A percentile compares a stretch with the other conserved stretches of the same genome.
phyloP scores from a whole-genome alignment of 2,888 invertebrate genomes.

The Alentia gelatinosa region DNA sequence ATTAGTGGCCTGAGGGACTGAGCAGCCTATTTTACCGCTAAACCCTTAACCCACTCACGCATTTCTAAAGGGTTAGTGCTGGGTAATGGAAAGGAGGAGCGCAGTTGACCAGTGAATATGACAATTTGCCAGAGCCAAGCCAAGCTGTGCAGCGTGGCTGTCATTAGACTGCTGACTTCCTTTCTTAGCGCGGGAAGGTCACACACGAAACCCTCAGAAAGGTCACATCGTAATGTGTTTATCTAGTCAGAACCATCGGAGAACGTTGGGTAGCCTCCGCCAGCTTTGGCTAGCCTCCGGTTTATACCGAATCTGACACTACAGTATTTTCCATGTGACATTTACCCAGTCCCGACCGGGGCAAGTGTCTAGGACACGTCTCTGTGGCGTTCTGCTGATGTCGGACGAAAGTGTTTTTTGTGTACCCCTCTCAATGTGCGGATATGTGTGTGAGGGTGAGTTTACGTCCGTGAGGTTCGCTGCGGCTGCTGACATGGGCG shows the following conservation, averaged over 20 bases:
- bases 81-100: not conserved
- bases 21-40: too few species aligned
- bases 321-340: conserved; percentile 6
- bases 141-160: not conserved
- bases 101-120: conserved; percentile 44
- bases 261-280: not conserved
- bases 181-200: not conserved
- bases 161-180: not conserved
- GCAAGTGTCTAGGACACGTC: not conserved
- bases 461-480: too few species aligned
- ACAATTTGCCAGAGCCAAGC: not conserved
- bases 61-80: too few species aligned
- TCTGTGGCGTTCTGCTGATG: not conserved
- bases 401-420: not conserved
- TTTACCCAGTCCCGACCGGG: not conserved
- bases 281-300: not conserved
- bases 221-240: not conserved
- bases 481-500: too few species aligned
- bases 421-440: too few species aligned
- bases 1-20: too few species aligned
- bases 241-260: not conserved
- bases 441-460: too few species aligned
- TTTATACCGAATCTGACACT: not conserved
- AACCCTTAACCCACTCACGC: too few species aligned
- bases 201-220: not conserved